A percentile compares a stretch with the other conserved stretches of the same genome.
Evolutionary conservation across 2,113 vertebrate genomes (phyloP).

Genomic region (Pongo pygmaeus): DNA sequence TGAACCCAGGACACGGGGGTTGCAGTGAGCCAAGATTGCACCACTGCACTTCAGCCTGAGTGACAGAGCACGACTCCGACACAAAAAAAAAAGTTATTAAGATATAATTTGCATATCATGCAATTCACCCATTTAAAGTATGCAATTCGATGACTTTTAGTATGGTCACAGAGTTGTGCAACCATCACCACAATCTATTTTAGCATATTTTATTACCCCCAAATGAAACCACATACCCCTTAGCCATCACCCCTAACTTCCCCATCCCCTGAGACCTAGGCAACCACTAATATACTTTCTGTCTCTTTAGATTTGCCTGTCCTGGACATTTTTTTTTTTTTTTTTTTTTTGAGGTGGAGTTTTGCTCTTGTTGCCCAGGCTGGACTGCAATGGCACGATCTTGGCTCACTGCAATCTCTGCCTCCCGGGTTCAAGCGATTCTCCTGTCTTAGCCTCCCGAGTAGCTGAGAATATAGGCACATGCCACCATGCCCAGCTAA

Average conservation of each 20-base stretch:
- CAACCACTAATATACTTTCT: neutral
- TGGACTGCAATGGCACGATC: too few relatives aligned
- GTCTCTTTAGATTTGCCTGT: neutral
- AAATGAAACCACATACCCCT: neutral
- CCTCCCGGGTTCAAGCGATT: too few relatives aligned
- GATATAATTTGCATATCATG: neutral
- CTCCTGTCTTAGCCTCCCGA: too few relatives aligned
- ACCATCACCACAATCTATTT: neutral
- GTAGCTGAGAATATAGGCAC: too few relatives aligned
- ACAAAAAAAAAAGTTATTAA: neutral
- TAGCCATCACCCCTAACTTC: neutral
- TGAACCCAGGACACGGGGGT: too few relatives aligned
- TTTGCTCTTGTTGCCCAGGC: too few relatives aligned
- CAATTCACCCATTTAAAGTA: neutral
- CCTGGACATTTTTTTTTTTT: neutral
- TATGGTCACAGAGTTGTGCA: neutral
- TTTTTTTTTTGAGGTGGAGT: too few relatives aligned
- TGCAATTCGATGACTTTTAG: neutral
- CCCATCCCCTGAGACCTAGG: neutral
- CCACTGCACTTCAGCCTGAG: too few relatives aligned
- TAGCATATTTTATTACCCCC: neutral
- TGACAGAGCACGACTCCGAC: too few relatives aligned
- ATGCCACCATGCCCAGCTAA: too few relatives aligned
- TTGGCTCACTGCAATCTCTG: too few relatives aligned
- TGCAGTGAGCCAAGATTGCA: too few relatives aligned